phyloP scores from a whole-genome alignment of 2,113 vertebrate genomes.

The Mormoops blainvillei region DNA sequence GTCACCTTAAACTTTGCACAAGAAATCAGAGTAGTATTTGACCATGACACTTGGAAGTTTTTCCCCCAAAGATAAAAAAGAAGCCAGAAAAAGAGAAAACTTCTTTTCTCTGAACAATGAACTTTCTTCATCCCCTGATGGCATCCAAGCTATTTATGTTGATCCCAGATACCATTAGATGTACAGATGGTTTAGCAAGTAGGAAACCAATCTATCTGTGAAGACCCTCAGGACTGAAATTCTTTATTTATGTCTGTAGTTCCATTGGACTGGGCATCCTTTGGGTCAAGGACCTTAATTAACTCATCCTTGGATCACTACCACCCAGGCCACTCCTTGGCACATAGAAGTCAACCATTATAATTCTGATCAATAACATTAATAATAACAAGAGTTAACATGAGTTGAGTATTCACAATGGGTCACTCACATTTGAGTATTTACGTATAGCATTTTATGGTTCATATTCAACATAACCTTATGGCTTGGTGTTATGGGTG shows the following conservation, averaged over 20 bases:
- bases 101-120: constrained; percentile 6
- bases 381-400: background rate
- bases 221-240: background rate
- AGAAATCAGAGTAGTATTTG: constrained; percentile 67
- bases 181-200: background rate
- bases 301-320: background rate
- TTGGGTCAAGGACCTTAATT: background rate
- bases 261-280: background rate
- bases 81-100: background rate
- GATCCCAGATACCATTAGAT: constrained; percentile 8
- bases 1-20: constrained; percentile 73
- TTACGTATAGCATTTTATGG: background rate
- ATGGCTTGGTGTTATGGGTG: background rate
- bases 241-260: background rate
- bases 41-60: constrained; percentile 50
- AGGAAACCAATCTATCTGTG: background rate
- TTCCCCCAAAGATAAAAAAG: constrained; percentile 23
- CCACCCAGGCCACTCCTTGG: background rate
- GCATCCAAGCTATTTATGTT: constrained; percentile 10
- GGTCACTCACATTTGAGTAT: background rate
- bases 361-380: background rate
- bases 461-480: background rate
- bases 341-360: background rate
- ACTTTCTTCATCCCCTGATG: constrained; percentile 14
- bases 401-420: background rate